These are phyloP conservation scores for Drosophila prolongata DNA, from an alignment of 2,888 invertebrate genomes.

Conservation along the genomic window DNA sequence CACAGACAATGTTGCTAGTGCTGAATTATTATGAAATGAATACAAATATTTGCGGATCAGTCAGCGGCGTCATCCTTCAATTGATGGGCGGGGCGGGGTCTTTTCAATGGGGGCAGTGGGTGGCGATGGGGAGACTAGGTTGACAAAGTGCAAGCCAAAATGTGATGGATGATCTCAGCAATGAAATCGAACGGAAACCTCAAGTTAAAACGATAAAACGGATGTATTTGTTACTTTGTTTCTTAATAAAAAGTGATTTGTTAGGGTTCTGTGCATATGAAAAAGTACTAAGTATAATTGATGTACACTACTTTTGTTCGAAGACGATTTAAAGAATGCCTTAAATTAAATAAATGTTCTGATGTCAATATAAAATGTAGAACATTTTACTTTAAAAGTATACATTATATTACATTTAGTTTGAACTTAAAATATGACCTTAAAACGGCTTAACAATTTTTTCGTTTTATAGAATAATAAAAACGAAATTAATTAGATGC, in stretches of 20 bases:
- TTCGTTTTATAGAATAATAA: no score
- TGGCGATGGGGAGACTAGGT: conserved; percentile 7
- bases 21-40: conserved; percentile 72
- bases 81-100: conserved; percentile 8
- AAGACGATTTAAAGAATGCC: no score
- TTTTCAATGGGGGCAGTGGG: background rate
- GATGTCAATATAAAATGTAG: no score
- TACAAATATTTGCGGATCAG: conserved; percentile 72
- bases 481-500: no score
- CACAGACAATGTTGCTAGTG: conserved; percentile 53
- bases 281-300: no score
- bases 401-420: no score
- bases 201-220: background rate
- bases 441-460: no score
- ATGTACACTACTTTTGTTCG: no score
- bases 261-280: background rate
- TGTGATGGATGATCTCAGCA: conserved; percentile 72
- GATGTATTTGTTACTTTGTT: background rate
- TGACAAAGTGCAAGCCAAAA: conserved; percentile 68
- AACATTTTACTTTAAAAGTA: no score
- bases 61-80: conserved; percentile 50
- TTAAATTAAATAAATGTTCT: no score
- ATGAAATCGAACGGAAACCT: conserved; percentile 10
- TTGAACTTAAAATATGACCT: no score
- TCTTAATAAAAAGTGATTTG: background rate